Evolutionary conservation across 2,113 vertebrate genomes (phyloP).

Genomic region (Pleuronectes platessa): DNA sequence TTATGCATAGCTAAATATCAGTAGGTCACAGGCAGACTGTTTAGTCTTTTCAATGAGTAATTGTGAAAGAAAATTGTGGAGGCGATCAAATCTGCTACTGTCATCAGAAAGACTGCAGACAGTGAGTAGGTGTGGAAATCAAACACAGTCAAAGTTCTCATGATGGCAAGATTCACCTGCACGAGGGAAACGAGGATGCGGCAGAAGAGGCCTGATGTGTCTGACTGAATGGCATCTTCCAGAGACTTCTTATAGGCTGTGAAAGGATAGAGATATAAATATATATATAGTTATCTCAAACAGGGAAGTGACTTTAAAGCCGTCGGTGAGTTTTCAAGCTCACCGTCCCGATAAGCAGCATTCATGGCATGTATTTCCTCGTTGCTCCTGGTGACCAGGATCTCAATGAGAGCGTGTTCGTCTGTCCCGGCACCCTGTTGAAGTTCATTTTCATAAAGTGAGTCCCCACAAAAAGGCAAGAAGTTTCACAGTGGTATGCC

Average conservation of each 20-base stretch:
- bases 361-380: constrained; percentile 90
- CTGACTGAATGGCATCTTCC: constrained; percentile 91
- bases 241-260: constrained; percentile 89
- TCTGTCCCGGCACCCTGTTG: constrained; percentile 93
- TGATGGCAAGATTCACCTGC: constrained; percentile 81
- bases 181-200: constrained; percentile 92
- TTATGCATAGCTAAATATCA: neutral
- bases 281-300: neutral
- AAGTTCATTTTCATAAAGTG: neutral
- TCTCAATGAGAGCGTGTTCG: constrained; percentile 93
- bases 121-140: constrained; percentile 45
- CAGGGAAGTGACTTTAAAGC: neutral
- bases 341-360: constrained; percentile 85
- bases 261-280: neutral
- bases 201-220: constrained; percentile 93
- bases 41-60: neutral
- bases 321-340: constrained; percentile 31
- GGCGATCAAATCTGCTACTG: constrained; percentile 1
- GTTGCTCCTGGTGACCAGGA: constrained; percentile 92
- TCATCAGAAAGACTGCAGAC: constrained; percentile 39
- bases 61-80: constrained; percentile 2
- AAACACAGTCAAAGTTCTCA: constrained; percentile 43
- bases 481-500: neutral
- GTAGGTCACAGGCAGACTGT: neutral
- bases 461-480: neutral